Evolutionary conservation across 2,797 vertebrate species (phyloP).

Genomic region (Megaceryle alcyon): DNA sequence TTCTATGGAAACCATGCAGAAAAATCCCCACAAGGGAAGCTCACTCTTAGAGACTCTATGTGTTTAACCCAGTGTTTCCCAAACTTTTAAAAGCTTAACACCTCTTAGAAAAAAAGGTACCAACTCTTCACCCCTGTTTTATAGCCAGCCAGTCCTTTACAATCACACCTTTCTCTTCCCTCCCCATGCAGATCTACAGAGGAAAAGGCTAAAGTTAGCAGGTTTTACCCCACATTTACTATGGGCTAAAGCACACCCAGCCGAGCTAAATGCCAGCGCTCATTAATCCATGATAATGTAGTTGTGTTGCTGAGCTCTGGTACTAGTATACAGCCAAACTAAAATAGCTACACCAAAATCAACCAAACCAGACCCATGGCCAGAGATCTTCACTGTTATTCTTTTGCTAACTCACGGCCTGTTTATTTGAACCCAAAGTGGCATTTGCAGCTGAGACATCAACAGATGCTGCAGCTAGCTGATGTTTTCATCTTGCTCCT

Average conservation of each 20-base stretch:
- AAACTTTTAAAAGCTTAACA: constrained; percentile 67
- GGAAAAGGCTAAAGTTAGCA: constrained; percentile 20
- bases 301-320: neutral
- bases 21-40: constrained; percentile 15
- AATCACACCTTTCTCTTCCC: constrained; percentile 38
- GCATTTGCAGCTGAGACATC: neutral
- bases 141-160: constrained; percentile 16
- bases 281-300: neutral
- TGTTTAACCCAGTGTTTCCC: constrained; percentile 52
- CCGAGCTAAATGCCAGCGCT: neutral
- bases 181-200: neutral
- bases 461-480: neutral
- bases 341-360: neutral
- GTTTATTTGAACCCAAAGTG: neutral
- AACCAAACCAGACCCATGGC: neutral
- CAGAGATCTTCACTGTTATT: neutral
- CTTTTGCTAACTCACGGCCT: neutral
- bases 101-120: constrained; percentile 53
- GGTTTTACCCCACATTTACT: neutral
- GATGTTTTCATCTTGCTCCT: neutral
- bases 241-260: neutral
- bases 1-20: constrained; percentile 27
- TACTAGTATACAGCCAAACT: neutral
- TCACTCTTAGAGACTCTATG: constrained; percentile 20
- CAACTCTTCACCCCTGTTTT: constrained; percentile 49